These are phyloP conservation scores for Elanoides forficatus DNA, from an alignment of 2,113 vertebrate genomes.

Conservation along the genomic window DNA sequence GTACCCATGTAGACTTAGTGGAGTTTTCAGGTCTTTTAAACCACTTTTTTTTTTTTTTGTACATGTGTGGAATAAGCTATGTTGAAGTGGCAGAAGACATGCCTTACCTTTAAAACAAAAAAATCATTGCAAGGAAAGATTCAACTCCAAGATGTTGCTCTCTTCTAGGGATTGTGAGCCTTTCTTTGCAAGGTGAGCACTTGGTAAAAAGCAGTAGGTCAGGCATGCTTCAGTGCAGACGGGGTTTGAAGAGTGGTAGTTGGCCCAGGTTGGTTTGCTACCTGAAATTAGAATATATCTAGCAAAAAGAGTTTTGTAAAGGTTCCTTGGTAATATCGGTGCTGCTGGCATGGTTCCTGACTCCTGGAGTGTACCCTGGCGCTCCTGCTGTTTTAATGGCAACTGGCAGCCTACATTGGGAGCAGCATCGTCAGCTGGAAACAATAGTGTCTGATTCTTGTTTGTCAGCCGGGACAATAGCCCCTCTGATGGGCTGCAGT, in stretches of 20 bases:
- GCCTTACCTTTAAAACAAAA: not conserved
- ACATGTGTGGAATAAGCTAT: not conserved
- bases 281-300: not conserved
- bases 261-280: not conserved
- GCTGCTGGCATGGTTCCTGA: constrained; percentile 10
- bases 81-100: not conserved
- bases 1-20: not conserved
- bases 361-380: constrained; percentile 26
- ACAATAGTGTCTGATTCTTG: constrained; percentile 71
- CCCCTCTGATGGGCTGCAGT: constrained; percentile 38
- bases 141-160: not conserved
- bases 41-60: not conserved
- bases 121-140: not conserved
- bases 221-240: not conserved
- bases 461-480: constrained; percentile 72
- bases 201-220: not conserved
- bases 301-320: not conserved
- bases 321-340: not conserved
- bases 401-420: constrained; percentile 54
- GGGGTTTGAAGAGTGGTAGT: not conserved
- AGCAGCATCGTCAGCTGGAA: constrained; percentile 40
- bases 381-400: constrained; percentile 58
- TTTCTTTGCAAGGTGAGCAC: not conserved
- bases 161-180: not conserved
- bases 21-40: not conserved